Percentiles rank a stretch among this genome's conserved stretches.
Conservation (phyloP, 2,113 vertebrate genomes). For the Regulus satrapa region DNA sequence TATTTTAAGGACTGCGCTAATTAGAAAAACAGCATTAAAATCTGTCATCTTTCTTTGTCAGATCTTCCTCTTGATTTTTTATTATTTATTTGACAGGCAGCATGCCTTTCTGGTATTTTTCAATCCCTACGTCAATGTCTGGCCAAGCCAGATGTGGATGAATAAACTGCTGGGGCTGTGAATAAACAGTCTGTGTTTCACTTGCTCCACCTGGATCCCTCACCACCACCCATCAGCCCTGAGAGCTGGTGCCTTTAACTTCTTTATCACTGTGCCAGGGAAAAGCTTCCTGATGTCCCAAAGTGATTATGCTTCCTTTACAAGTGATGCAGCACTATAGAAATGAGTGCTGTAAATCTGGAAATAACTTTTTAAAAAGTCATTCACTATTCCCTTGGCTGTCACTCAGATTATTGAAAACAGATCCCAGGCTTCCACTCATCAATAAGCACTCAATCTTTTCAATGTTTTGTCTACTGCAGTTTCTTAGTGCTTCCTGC, state of each 20-base stretch:
- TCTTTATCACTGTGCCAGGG: not conserved
- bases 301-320: not conserved
- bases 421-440: not conserved
- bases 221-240: not conserved
- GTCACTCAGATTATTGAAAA: slow-evolving; percentile 29
- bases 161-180: fast-evolving
- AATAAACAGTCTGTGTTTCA: not conserved
- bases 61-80: not conserved
- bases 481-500: not conserved
- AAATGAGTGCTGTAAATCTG: not conserved
- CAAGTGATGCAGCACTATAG: not conserved
- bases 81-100: not conserved
- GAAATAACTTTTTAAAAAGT: not conserved
- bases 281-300: not conserved
- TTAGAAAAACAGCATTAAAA: not conserved
- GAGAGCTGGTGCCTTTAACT: not conserved
- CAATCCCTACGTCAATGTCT: fast-evolving
- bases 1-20: not conserved
- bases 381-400: not conserved
- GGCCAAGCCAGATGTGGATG: not conserved
- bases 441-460: slow-evolving; percentile 3
- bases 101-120: not conserved
- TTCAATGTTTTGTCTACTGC: not conserved
- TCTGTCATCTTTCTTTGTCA: not conserved
- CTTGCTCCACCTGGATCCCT: not conserved